These are phyloP conservation scores for Drosophila parvula DNA, from an alignment of 1,140 invertebrate genomes.

Conservation along the genomic window DNA sequence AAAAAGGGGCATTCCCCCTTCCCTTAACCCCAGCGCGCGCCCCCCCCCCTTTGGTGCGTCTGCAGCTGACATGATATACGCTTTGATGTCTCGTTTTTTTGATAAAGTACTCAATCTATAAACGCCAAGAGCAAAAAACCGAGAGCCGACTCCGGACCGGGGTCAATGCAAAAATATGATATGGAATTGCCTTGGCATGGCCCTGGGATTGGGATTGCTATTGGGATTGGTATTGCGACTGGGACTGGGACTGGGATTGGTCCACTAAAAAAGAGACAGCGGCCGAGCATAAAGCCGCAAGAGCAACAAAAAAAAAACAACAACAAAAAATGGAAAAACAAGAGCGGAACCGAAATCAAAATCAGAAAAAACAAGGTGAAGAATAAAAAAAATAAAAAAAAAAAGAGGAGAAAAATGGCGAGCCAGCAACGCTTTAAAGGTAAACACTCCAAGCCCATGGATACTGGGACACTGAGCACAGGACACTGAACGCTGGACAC, in stretches of 20 bases:
- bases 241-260: constrained; percentile 20
- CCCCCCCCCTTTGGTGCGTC: constrained; percentile 44
- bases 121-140: constrained; percentile 77
- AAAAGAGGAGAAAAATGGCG: constrained; percentile 62
- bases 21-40: not conserved
- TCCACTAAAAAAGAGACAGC: constrained; percentile 39
- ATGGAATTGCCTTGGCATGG: constrained; percentile 74
- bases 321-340: constrained; percentile 14
- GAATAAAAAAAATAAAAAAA: constrained; percentile 23
- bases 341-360: constrained; percentile 27
- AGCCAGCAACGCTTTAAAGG: constrained; percentile 66
- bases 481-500: constrained; percentile 23
- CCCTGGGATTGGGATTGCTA: constrained; percentile 24
- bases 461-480: constrained; percentile 27
- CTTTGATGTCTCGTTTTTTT: constrained; percentile 82
- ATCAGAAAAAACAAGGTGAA: constrained; percentile 11
- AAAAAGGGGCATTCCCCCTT: not conserved
- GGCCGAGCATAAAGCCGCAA: constrained; percentile 13
- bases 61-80: constrained; percentile 79
- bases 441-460: constrained; percentile 64
- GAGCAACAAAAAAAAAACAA: constrained; percentile 1
- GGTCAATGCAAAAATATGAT: constrained; percentile 78
- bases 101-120: constrained; percentile 82
- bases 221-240: constrained; percentile 1
- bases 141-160: constrained; percentile 41